phyloP scores from a whole-genome alignment of 2,888 invertebrate species.

The Bursaphelenchus okinawaensis region DNA sequence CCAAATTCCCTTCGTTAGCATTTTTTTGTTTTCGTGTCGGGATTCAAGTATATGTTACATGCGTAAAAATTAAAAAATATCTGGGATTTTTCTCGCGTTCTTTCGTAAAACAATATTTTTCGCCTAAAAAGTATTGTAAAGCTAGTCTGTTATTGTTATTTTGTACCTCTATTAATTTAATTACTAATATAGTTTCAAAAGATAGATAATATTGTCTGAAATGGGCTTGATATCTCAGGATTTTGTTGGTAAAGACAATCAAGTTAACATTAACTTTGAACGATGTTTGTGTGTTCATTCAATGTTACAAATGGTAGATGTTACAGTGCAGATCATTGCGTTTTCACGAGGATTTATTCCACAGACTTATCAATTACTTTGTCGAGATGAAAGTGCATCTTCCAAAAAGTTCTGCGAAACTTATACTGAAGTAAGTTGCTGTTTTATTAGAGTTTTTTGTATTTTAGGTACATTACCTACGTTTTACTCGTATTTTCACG shows the following conservation, averaged over 20 bases:
- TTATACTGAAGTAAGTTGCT: constrained; percentile 14
- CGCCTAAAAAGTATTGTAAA: too few relatives aligned
- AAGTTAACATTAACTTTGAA: constrained; percentile 8
- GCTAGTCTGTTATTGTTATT: too few relatives aligned
- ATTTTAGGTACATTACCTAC: not conserved
- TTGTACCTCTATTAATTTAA: too few relatives aligned
- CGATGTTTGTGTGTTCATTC: constrained; percentile 32
- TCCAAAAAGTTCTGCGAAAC: constrained; percentile 17
- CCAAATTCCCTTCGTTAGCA: too few relatives aligned
- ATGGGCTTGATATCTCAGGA: not conserved
- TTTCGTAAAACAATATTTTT: too few relatives aligned
- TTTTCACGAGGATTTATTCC: constrained; percentile 27
- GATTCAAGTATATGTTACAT: too few relatives aligned
- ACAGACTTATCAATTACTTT: constrained; percentile 16
- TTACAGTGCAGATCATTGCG: constrained; percentile 26
- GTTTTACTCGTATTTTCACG: not conserved
- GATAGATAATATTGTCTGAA: too few relatives aligned
- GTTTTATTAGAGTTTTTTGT: not conserved
- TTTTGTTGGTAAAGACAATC: not conserved
- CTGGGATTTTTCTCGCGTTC: too few relatives aligned
- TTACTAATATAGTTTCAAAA: too few relatives aligned
- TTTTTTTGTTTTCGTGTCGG: too few relatives aligned
- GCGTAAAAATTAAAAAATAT: too few relatives aligned
- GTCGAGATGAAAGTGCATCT: not conserved
- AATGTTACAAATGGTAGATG: constrained; percentile 23